Conservation (phyloP, 1,140 invertebrate genomes). For the Druon quercuslanigerum region DNA sequence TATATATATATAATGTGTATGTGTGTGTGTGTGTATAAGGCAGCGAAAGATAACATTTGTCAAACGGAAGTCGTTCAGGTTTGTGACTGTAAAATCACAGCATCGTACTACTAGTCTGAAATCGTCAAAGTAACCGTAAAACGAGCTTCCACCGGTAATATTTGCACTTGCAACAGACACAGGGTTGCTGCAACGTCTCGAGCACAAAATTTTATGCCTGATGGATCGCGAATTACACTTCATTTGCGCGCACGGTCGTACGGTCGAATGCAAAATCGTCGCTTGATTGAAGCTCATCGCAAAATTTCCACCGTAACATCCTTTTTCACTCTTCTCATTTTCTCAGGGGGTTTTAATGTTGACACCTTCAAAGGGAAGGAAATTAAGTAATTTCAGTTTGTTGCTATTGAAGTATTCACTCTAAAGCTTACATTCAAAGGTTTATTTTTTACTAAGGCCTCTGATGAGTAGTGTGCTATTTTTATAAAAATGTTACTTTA, state of each 20-base stretch:
- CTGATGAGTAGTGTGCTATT: background rate
- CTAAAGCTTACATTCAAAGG: background rate
- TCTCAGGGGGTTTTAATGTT: background rate
- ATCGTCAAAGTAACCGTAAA: constrained; percentile 45
- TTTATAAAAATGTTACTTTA: too few relatives aligned
- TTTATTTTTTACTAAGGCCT: background rate
- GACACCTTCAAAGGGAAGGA: background rate
- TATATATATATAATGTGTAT: too few relatives aligned
- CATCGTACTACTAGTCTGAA: constrained; percentile 19
- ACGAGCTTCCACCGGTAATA: constrained; percentile 43
- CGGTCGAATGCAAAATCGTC: constrained; percentile 34
- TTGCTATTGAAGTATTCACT: background rate
- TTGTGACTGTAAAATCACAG: constrained; percentile 30
- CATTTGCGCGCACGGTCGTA: constrained; percentile 46
- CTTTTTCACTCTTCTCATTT: constrained; percentile 9
- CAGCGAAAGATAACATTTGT: constrained; percentile 4
- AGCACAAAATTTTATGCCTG: constrained; percentile 35
- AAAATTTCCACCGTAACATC: constrained; percentile 41
- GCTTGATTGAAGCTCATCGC: constrained; percentile 50
- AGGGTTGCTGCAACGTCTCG: constrained; percentile 21
- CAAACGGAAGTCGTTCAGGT: constrained; percentile 21
- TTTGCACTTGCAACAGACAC: constrained; percentile 39
- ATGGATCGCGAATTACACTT: constrained; percentile 56
- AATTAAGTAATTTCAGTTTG: constrained; percentile 13
- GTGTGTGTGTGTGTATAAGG: too few relatives aligned